Evolutionary conservation across 2,797 vertebrate species (phyloP).

Genomic region (Coendou prehensilis): DNA sequence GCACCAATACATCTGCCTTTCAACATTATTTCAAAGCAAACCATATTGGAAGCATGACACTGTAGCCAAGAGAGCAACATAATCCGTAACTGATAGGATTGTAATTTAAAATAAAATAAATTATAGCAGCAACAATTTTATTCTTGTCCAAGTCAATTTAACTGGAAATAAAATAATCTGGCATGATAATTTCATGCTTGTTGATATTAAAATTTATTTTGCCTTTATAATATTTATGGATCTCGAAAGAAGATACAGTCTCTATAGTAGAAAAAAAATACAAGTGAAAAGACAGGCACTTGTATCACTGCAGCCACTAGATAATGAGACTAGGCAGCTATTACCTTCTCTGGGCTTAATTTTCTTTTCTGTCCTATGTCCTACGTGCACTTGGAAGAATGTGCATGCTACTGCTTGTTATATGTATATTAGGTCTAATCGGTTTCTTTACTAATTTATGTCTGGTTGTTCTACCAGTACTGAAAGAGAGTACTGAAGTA

Average conservation of each 20-base stretch:
- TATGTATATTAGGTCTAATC: not conserved
- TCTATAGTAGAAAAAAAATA: not conserved
- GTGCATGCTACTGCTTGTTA: not conserved
- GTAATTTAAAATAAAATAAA: constrained; percentile 26
- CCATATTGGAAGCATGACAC: not conserved
- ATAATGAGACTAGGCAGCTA: not conserved
- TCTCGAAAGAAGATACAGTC: not conserved
- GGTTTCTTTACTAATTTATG: not conserved
- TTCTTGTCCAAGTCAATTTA: constrained; percentile 54
- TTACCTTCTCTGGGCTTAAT: not conserved
- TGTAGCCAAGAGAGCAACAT: not conserved
- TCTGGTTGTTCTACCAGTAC: not conserved
- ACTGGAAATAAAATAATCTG: constrained; percentile 20
- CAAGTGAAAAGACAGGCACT: not conserved
- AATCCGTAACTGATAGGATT: not conserved
- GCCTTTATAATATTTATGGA: not conserved
- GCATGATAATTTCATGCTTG: not conserved
- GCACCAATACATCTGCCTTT: not conserved
- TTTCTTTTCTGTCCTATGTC: not conserved
- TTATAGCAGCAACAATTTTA: constrained; percentile 14
- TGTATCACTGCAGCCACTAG: not conserved
- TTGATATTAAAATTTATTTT: constrained; percentile 55
- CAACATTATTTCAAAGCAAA: constrained; percentile 52
- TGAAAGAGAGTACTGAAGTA: not conserved
- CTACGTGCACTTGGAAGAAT: not conserved